Evolutionary conservation across 2,113 vertebrate species (phyloP), one percentile per base, ranked within the genome.

Genomic region (Solenodon paradoxus): DNA sequence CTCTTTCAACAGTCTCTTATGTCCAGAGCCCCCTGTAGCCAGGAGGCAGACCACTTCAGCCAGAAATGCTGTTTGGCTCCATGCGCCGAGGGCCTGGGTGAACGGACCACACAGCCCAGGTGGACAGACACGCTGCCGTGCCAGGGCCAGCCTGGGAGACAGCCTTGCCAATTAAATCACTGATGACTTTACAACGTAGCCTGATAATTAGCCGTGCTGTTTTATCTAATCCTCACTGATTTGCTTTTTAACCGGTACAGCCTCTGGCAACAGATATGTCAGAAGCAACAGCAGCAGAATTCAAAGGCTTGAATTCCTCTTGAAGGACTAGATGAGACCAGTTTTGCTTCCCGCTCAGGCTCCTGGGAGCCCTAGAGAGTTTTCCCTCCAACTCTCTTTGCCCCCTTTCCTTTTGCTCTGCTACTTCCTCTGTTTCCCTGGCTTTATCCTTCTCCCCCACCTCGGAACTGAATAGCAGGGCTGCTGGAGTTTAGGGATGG

Each of bases 81-180:
- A 0, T 40, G 35, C 5, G 1, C 75, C 22, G 28, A 19, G 64
- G 71, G n/a, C 5, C 59, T 74, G 19, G 35, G 9, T 28, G 5
- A 51, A 22, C 1, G 32, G 71, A 49, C 49, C n/a, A n/a, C n/a
- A n/a, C 22, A 26, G 40, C n/a, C 72, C 13, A 2, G 20, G 45
- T 1, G 16, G 78, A 26, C 22, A 77, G 81, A 35, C 7, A n/a
- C 0, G 3, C 24, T 47, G 9, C 55, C 11, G 8, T 0, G n/a
- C 0, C 26, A 55, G 45, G 74, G 11, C 8, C 13, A 63, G 35
- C 47, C 77, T 78, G 7, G 17, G 69, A 55, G 38, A 26, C 20
- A 24, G 57, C 20, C 47, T 86, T 30, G 35, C 28, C 55, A 42
- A 1, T 71, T 20, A 77, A 30, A 11, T 49, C 28, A 4, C 59